These are phyloP conservation scores for Tribolium castaneum DNA, from an alignment of 1,140 invertebrate species.

Conservation along the genomic window DNA sequence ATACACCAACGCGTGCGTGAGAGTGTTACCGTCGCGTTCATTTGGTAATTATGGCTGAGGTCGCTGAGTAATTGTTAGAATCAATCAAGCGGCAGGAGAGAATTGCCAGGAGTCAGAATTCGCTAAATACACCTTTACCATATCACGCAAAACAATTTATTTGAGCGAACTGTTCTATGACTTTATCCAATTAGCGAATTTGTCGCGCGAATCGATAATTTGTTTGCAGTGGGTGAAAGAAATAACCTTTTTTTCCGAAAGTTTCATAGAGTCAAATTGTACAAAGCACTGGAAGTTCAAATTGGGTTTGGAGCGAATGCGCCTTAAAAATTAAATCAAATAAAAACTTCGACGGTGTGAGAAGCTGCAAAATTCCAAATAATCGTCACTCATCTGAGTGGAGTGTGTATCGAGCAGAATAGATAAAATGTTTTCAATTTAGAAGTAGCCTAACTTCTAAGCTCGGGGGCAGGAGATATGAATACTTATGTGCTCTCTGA, in stretches of 20 bases:
- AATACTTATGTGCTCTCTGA: neutral
- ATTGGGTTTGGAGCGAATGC: slow-evolving; percentile 9
- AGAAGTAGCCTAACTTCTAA: neutral
- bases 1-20: slow-evolving; percentile 14
- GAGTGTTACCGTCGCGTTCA: slow-evolving; percentile 23
- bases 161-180: neutral
- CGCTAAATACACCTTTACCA: slow-evolving; percentile 22
- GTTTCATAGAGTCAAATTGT: slow-evolving; percentile 9
- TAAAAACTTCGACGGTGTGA: slow-evolving; percentile 4
- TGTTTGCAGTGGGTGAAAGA: neutral
- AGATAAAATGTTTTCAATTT: slow-evolving; percentile 15
- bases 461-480: neutral
- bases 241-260: neutral
- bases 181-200: neutral
- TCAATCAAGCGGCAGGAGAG: slow-evolving; percentile 18
- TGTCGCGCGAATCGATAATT: neutral
- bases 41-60: slow-evolving; percentile 32
- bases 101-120: slow-evolving; percentile 27
- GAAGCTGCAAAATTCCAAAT: slow-evolving; percentile 16
- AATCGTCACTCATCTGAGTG: neutral
- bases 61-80: slow-evolving; percentile 33
- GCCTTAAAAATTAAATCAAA: slow-evolving; percentile 21
- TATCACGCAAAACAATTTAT: slow-evolving; percentile 21
- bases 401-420: neutral
- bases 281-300: neutral